phyloP scores from a whole-genome alignment of 2,888 invertebrate genomes.

The Dinocampus coccinellae region DNA sequence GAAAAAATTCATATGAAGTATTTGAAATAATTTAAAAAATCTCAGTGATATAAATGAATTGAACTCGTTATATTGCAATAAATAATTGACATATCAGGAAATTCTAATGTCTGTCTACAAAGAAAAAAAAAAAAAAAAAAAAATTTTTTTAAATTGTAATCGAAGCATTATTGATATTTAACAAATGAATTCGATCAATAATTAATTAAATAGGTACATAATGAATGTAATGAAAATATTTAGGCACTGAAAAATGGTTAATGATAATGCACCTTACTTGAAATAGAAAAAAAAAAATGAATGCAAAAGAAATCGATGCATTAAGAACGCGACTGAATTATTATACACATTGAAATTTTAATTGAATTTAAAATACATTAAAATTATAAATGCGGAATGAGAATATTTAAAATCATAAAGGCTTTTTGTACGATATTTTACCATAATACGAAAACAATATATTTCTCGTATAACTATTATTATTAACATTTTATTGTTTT shows the following conservation, averaged over 20 bases:
- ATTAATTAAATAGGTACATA: background rate
- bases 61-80: background rate
- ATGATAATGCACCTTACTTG: background rate
- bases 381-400: background rate
- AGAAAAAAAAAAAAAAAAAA: too few species aligned
- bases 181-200: background rate
- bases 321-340: background rate
- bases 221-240: background rate
- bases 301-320: background rate
- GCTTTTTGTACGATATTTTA: background rate
- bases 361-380: background rate
- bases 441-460: background rate
- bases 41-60: background rate
- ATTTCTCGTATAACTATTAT: background rate
- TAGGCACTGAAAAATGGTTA: background rate
- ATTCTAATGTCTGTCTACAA: background rate
- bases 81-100: background rate
- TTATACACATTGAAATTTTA: background rate
- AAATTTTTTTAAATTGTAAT: too few species aligned
- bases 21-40: background rate
- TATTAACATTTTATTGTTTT: constrained; percentile 8
- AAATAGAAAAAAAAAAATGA: constrained; percentile 1
- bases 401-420: background rate
- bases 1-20: background rate
- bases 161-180: background rate